Evolutionary conservation across 30 jellyfish, hydroid and myxozoan species (phyloP).

Genomic region (Cassiopea andromeda): DNA sequence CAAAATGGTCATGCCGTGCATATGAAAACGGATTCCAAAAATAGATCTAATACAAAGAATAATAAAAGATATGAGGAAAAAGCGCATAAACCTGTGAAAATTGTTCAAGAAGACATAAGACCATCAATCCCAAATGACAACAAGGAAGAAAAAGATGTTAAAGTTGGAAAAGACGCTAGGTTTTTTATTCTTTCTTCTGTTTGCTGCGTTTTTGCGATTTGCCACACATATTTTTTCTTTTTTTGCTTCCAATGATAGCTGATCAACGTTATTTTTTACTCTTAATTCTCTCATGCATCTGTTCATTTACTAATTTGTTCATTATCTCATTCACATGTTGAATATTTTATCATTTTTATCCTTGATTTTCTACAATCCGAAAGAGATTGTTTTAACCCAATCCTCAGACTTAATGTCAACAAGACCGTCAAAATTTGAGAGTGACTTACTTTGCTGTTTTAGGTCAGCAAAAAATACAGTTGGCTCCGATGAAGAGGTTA

Average conservation of each 20-base stretch:
- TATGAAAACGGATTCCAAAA: conserved; percentile 20
- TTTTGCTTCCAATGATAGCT: too few species aligned
- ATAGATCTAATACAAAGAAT: conserved; percentile 13
- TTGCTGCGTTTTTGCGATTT: background rate
- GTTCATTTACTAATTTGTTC: background rate
- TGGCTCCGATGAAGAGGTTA: conserved; percentile 69
- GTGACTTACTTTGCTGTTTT: background rate
- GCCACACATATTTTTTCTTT: background rate
- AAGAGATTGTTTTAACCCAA: too few species aligned
- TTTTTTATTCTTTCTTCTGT: background rate
- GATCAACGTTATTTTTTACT: background rate
- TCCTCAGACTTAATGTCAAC: background rate
- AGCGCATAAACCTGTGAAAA: conserved; percentile 46
- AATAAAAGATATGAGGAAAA: conserved; percentile 7
- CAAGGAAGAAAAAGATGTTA: conserved; percentile 32
- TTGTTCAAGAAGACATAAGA: conserved; percentile 71
- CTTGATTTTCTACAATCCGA: too few species aligned
- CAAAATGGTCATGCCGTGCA: conserved; percentile 48
- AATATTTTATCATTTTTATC: too few species aligned
- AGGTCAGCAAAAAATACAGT: conserved; percentile 32
- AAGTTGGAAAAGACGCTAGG: conserved; percentile 34
- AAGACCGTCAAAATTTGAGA: background rate
- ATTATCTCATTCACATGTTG: too few species aligned
- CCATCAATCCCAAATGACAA: conserved; percentile 57
- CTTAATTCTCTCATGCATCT: background rate